These are phyloP conservation scores for Drosophila bocqueti DNA, from an alignment of 1,140 invertebrate genomes.

Conservation along the genomic window DNA sequence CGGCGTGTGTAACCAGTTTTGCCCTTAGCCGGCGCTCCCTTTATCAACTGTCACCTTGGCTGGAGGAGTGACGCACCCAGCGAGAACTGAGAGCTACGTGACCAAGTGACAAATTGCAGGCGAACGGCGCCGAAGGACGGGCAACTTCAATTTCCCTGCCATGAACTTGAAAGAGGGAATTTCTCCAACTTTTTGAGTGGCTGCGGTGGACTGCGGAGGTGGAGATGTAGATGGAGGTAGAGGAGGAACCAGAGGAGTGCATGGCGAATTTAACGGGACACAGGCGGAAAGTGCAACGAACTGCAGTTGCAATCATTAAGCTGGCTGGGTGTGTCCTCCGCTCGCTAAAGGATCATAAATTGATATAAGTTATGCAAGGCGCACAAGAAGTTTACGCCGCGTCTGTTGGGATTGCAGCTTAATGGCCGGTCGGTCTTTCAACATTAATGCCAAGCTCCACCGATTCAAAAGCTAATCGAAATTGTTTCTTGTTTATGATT, in stretches of 20 bases:
- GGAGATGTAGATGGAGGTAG: constrained; percentile 7
- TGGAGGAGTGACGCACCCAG: constrained; percentile 42
- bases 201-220: constrained; percentile 30
- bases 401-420: constrained; percentile 26
- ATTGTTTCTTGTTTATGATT: constrained; percentile 38
- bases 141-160: constrained; percentile 66
- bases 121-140: constrained; percentile 44
- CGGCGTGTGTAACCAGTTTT: constrained; percentile 40
- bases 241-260: constrained; percentile 1
- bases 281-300: constrained; percentile 63
- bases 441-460: constrained; percentile 8
- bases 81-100: constrained; percentile 63
- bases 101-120: constrained; percentile 80
- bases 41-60: constrained; percentile 53
- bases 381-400: constrained; percentile 27
- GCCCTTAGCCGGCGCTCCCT: constrained; percentile 24
- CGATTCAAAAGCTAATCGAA: constrained; percentile 31
- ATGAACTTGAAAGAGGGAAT: constrained; percentile 77
- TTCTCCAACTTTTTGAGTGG: constrained; percentile 52
- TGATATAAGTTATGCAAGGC: constrained; percentile 60
- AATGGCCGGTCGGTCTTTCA: constrained; percentile 8
- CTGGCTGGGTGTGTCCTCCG: constrained; percentile 41
- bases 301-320: constrained; percentile 53
- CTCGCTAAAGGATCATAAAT: constrained; percentile 35
- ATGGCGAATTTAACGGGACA: constrained; percentile 10